Evolutionary conservation across 2,888 invertebrate genomes (phyloP), one percentile per base, ranked within the genome.

Genomic region (Pristionchus japonicus): DNA sequence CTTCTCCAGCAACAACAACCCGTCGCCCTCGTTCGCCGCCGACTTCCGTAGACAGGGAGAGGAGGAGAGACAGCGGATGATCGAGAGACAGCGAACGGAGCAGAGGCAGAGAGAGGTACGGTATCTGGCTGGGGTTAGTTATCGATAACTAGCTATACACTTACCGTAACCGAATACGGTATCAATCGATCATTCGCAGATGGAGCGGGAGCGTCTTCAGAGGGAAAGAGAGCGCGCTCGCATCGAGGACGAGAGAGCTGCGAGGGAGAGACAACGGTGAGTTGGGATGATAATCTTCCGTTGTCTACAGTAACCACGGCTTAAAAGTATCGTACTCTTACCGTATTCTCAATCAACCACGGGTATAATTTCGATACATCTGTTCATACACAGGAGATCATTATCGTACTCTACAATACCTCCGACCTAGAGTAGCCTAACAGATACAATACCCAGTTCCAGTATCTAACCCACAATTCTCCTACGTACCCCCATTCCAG

Each of bases 21-120:
- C 49, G 57, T 61, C 85, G 64, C 85, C 47, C 13, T 86, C 86
- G 70, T 87, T 87, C 61, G 87, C 87, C 80, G 77, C 61, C 57
- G 52, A 77, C 87, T 77, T 87, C 77, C 77, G 77, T 11, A 49
- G 27, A 23, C 87, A 87, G 61, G 37, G 23, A 13, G 87, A 87
- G 47, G n/a, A 47, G 57, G 87, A 87, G 61, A 57, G 87, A 31
- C 87, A 87, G 43, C 77, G 80, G 17, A 17, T 3, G 40, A 43
- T 87, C 23, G 87, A 87, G 61, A 34, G 61, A 57, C n/a, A 52
- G 37, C 20, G 87, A n/a, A 17, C 34, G 0, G 70, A 70, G 34
- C 86, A 86, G 70, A 31, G 86, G 61, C 47, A 70, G 49, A 40
- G 86, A 57, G 86, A 86, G 86, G 86, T 86, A 43, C 43, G 43